Evolutionary conservation across 2,113 vertebrate genomes (phyloP), one percentile per base, ranked within the genome.

Genomic region (Bubo bubo): DNA sequence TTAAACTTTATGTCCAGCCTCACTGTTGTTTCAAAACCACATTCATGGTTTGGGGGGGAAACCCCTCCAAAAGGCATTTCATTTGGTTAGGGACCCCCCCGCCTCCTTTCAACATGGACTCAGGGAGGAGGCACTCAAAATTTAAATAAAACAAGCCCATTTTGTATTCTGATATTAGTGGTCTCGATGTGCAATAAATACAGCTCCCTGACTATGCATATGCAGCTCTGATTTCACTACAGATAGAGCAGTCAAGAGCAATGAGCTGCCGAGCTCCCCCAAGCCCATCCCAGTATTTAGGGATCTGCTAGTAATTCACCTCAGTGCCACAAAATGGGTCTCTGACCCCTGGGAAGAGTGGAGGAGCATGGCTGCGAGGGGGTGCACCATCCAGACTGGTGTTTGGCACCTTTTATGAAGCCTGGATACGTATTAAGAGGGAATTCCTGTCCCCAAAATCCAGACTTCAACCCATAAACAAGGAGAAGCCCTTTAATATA

Each of bases 1-100:
- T 93, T 86, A 87, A 89, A 97, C 88, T 92, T 91, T 86, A 87
- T 87, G 96, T 74, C 82, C 41, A 92, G 95, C 76, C 43, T 10
- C 67, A 52, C n/a, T 93, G 63, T 53, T 93, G 73, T 91, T 95
- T 92, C 66, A 70, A 86, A 93, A 52, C 28, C 88, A 90, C 63
- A 85, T 71, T 85, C 81, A 77, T 15, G n/a, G 50, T 21, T 0
- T 12, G 5, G 19, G n/a, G 16, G 13, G 15, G 14, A n/a, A 41
- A 17, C 34, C 27, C 26, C 20, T 87, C 73, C 76, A 73, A 87
- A 80, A 91, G 12, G 56, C 67, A 89, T 94, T 95, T 89, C 47
- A 11, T 23, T 4, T 0, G 1, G 19, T 58, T 71, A 66, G 63
- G 47, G 35, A 52, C 34, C 14, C 9, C 35, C 8, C 26, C 2